Evolutionary conservation across 2,888 invertebrate species (phyloP).

Genomic region (Nomada lathburiana): DNA sequence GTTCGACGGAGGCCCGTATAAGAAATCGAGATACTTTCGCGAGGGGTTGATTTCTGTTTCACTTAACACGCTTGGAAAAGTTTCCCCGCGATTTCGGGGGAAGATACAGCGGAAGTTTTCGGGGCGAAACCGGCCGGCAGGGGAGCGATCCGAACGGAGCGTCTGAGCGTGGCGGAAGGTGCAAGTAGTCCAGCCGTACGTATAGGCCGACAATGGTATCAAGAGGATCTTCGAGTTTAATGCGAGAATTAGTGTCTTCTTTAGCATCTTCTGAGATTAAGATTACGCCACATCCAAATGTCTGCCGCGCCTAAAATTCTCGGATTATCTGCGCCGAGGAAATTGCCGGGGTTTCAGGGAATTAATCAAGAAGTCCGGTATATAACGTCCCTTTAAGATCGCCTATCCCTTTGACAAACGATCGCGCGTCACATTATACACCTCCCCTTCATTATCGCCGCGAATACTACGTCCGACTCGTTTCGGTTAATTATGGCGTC

Average conservation of each 20-base stretch:
- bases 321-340: slow-evolving; percentile 40
- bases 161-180: neutral
- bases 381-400: neutral
- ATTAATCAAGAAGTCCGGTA: slow-evolving; percentile 4
- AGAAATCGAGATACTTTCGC: neutral
- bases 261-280: slow-evolving; percentile 21
- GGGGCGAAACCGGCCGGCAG: slow-evolving; percentile 11
- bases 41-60: slow-evolving; percentile 18
- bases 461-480: too few relatives aligned
- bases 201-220: slow-evolving; percentile 17
- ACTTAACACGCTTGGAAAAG: slow-evolving; percentile 6
- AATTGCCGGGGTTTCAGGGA: slow-evolving; percentile 14
- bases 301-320: slow-evolving; percentile 5
- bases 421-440: neutral
- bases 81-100: neutral
- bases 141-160: neutral
- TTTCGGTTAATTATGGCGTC: too few relatives aligned
- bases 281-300: slow-evolving; percentile 36
- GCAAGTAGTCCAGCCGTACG: slow-evolving; percentile 28
- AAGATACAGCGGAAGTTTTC: slow-evolving; percentile 21
- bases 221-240: slow-evolving; percentile 35
- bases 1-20: neutral
- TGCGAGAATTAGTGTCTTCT: slow-evolving; percentile 22
- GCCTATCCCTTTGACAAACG: neutral
- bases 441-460: neutral